Conservation (phyloP, 2,113 vertebrate species). For the Dasyornis broadbenti region DNA sequence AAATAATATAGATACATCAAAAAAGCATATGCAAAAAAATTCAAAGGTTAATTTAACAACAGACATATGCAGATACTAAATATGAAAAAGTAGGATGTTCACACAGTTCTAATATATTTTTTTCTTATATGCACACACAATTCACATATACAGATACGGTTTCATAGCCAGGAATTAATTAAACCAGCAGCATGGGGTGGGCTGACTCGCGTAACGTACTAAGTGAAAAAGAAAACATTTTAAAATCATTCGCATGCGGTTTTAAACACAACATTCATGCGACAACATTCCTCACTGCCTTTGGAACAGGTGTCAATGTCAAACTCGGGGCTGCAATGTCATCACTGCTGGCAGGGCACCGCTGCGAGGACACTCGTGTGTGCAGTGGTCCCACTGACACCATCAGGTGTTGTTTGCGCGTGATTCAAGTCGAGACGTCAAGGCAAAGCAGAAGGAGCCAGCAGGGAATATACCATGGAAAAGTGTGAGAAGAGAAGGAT, state of each 20-base stretch:
- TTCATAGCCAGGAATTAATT: neutral
- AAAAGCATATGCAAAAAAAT: neutral
- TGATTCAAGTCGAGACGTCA: constrained; percentile 25
- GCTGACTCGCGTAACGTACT: neutral
- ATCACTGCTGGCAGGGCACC: constrained; percentile 20
- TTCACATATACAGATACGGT: neutral
- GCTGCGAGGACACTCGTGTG: neutral
- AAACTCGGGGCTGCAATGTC: neutral
- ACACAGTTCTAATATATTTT: neutral
- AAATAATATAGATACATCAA: neutral
- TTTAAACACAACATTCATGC: neutral
- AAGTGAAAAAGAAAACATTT: neutral
- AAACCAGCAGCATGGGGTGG: neutral
- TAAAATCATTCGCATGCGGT: neutral
- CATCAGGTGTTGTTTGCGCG: constrained; percentile 57
- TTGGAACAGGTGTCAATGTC: constrained; percentile 37
- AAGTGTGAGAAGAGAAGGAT: neutral
- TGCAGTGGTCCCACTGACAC: constrained; percentile 55
- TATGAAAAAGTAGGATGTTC: neutral
- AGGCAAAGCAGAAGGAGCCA: constrained; percentile 51
- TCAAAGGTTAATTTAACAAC: neutral
- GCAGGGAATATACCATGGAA: constrained; percentile 13
- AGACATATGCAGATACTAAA: neutral
- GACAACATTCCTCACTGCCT: neutral
- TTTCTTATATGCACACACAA: neutral